Base-by-base conservation (phyloP, 2,113 vertebrate species). In the Carassius auratus region DNA sequence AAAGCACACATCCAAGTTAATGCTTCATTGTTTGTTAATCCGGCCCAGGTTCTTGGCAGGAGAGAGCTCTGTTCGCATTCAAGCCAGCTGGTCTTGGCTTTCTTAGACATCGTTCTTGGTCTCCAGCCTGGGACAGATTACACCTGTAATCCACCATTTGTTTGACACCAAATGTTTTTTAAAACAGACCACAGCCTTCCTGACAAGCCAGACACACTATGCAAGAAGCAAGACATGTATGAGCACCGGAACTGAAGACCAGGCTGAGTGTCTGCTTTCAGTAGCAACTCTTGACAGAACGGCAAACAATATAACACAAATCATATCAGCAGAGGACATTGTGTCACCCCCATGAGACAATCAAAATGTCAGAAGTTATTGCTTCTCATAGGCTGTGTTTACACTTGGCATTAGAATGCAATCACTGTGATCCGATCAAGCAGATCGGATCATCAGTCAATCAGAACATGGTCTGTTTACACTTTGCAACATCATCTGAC, bases 81-180 rank as follows among this genome's bases (percentile, higher is more conserved):
- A 71, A 36, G 59, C 50, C 75, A 76, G 75, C 36, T 68, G 76
- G 71, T 71, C 17, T 26, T 74, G 64, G 55, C 45, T 38, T 78
- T 42, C 68, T n/a, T 55, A 30, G 84, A 69, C 61, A 75, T 75
- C 3, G 52, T 85, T 87, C 88, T 86, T 82, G 73, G 61, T 84
- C 64, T 19, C 64, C 69, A 64, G n/a, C 30, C 17, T 10, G 89
- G 87, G 82, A 38, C 78, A 50, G 90, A 90, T 93, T 94, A 92
- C 89, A 92, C 86, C 86, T 64, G 78, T 92, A 93, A 94, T 93
- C 92, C 92, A 89, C 90, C 92, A 91, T 92, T 93, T 93, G 91
- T 89, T 89, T 91, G 90, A 92, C 90, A 92, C 81, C 82, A 8
- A 86, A 92, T 91, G 91, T 92, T 92, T 90, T 82, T 92, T 94